Evolutionary conservation across 2,113 vertebrate species (phyloP).

Genomic region (Clarias gariepinus): DNA sequence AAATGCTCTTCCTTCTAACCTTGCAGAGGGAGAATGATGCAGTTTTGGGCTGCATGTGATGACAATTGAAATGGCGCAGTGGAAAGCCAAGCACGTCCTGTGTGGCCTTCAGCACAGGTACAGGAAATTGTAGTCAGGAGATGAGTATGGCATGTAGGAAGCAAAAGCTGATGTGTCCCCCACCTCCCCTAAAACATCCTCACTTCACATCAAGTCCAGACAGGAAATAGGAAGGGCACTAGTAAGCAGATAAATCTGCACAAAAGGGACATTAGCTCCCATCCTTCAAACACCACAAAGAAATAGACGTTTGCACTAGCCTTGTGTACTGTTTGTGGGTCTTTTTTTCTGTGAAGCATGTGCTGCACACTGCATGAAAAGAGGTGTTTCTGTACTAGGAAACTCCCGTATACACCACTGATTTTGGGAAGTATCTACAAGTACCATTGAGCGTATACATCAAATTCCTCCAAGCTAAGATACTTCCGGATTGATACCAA

Average conservation of each 20-base stretch:
- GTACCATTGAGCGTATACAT: no score
- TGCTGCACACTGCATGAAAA: background rate
- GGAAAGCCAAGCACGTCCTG: constrained; percentile 66
- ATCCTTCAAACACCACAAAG: constrained; percentile 66
- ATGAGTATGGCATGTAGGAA: constrained; percentile 71
- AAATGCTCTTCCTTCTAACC: constrained; percentile 31
- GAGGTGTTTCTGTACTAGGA: no score
- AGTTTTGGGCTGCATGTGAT: constrained; percentile 64
- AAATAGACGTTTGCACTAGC: constrained; percentile 69
- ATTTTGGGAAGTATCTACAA: no score
- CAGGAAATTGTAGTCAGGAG: constrained; percentile 73
- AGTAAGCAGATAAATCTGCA: constrained; percentile 52
- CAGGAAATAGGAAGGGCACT: constrained; percentile 74
- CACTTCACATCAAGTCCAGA: constrained; percentile 60
- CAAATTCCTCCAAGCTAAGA: no score
- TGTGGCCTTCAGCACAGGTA: constrained; percentile 70
- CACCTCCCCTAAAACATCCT: constrained; percentile 64
- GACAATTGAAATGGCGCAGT: constrained; percentile 59
- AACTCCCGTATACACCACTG: no score
- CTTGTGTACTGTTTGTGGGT: constrained; percentile 58
- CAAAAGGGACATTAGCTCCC: constrained; percentile 58
- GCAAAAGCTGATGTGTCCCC: constrained; percentile 67
- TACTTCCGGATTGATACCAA: no score
- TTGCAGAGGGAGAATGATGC: constrained; percentile 45
- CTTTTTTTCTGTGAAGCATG: constrained; percentile 24